Evolutionary conservation across 2,888 invertebrate species (phyloP), one percentile per base, ranked within the genome.

Genomic region (Ophioninae sp.): DNA sequence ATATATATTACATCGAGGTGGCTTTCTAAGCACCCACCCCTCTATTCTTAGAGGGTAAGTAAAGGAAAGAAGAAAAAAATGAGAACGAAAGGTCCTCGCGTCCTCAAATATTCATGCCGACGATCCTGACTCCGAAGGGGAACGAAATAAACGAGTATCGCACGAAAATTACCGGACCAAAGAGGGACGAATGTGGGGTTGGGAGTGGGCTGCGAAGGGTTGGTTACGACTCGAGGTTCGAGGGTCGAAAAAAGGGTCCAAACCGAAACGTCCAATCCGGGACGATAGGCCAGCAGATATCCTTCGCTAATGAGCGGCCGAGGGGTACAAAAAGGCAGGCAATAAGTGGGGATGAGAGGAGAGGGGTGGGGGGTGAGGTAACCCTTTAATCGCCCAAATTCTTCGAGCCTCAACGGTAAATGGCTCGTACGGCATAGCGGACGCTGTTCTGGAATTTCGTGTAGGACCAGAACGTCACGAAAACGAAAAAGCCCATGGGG

Each of bases 361-460:
- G 30, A 30, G 30, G 44, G 9, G 10, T 41, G 51, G 13, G 51
- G 83, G 77, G 80, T 83, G 51, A 17, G 51, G 17, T 79, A 82
- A 85, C 82, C 84, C 87, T 89, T 88, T 89, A 88, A 89, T 89
- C 88, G 88, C 86, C 86, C 79, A 87, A 89, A 90, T 90, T 90
- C 89, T 88, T 87, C 78, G 84, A 84, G 84, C 83, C 67, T 30
- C 39, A 7, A 10, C 56, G 71, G 75, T 79, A 81, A 85, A 86
- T 79, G 79, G 79, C 81, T 78, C 68, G 72, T 73, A 23, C 22
- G 44, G 17, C 58, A 39, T 75, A 72, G 73, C 22, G 30, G 51
- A 65, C 58, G 73, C 77, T 59, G 59, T 59, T 59, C 30, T 23
- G 65, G 67, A 68, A 67, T 59, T 76, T 58, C 7, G 22, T 30